A percentile compares a stretch with the other conserved stretches of the same genome.
Conservation (phyloP, 1,140 invertebrate species). For the Mya arenaria region DNA sequence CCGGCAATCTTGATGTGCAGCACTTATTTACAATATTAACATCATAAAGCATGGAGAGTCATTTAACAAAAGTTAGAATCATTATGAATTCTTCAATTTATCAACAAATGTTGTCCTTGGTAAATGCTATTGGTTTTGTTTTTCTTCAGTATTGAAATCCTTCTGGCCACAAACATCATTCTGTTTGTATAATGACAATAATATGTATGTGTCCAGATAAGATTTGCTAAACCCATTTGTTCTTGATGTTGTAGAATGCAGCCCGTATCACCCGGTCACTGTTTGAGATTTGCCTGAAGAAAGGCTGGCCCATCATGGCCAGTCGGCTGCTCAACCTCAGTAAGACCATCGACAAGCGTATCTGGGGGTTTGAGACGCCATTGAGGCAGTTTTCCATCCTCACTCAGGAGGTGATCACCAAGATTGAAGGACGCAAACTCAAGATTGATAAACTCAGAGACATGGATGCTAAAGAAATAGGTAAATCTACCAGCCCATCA, state of each 20-base stretch:
- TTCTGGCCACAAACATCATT: no score
- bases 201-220: no score
- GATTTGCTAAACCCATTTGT: no score
- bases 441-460: conserved; percentile 90
- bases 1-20: no score
- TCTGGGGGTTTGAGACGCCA: conserved; percentile 93
- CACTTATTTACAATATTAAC: no score
- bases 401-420: conserved; percentile 89
- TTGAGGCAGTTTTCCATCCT: conserved; percentile 93
- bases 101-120: no score
- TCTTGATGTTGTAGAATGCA: conserved; percentile 93
- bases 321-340: conserved; percentile 89
- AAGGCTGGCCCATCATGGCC: conserved; percentile 94
- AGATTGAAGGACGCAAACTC: conserved; percentile 90
- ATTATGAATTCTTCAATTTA: no score
- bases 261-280: conserved; percentile 93
- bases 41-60: no score
- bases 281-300: conserved; percentile 95
- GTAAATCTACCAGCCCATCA: conserved; percentile 83
- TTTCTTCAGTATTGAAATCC: no score
- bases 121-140: no score
- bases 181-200: no score
- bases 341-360: conserved; percentile 89
- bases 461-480: conserved; percentile 93
- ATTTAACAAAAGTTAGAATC: no score